phyloP scores from a whole-genome alignment of 2,113 vertebrate genomes.

The Anarhynchus alexandrinus region DNA sequence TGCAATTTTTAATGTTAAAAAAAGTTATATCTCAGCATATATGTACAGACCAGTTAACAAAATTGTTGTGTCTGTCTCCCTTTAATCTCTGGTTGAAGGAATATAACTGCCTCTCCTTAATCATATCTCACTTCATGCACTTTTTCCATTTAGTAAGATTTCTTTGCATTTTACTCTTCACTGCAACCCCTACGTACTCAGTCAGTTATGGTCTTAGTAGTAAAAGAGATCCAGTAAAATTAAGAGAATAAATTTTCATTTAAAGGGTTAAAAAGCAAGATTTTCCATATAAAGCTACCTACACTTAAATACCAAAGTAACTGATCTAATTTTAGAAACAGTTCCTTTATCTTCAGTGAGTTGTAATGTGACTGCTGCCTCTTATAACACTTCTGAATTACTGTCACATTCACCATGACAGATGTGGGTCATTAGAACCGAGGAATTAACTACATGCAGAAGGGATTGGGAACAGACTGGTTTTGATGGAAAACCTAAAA shows the following conservation, averaged over 20 bases:
- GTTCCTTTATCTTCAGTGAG: conserved; percentile 16
- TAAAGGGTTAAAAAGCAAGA: background rate
- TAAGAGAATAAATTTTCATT: background rate
- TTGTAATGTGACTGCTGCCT: background rate
- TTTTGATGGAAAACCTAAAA: conserved; percentile 36
- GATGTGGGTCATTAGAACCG: conserved; percentile 22
- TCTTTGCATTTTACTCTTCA: background rate
- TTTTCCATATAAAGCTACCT: background rate
- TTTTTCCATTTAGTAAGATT: background rate
- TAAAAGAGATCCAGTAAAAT: background rate
- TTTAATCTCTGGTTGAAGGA: background rate
- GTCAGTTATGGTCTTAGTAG: background rate
- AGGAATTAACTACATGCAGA: conserved; percentile 11
- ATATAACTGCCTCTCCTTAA: background rate
- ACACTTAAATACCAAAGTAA: background rate
- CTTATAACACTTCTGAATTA: conserved; percentile 16
- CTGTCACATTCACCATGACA: conserved; percentile 15
- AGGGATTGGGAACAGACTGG: background rate
- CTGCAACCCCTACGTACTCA: background rate
- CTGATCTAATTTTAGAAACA: conserved; percentile 6
- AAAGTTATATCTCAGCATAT: background rate
- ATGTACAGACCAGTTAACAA: background rate
- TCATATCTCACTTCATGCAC: background rate
- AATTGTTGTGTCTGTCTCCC: background rate
- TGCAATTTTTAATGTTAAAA: background rate